Percentiles rank a stretch among this genome's conserved stretches.
Evolutionary conservation across 1,140 invertebrate genomes (phyloP).

Genomic region (Diabrotica undecimpunctata): DNA sequence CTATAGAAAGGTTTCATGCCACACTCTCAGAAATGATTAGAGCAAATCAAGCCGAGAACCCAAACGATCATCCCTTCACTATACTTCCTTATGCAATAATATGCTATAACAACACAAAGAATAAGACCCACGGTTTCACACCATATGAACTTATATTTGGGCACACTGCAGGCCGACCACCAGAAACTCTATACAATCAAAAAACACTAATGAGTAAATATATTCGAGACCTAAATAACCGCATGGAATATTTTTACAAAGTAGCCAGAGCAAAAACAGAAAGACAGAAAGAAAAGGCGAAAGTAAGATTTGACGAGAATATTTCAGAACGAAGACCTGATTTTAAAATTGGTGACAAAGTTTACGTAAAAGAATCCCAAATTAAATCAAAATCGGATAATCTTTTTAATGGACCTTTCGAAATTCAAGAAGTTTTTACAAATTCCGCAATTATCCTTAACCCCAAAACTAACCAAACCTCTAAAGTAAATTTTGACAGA

Average conservation of each 20-base stretch:
- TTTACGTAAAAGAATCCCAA: slow-evolving; percentile 25
- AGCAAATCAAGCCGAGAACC: slow-evolving; percentile 16
- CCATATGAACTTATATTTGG: slow-evolving; percentile 26
- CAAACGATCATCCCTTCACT: slow-evolving; percentile 24
- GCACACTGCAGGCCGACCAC: slow-evolving; percentile 20
- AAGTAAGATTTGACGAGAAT: slow-evolving; percentile 14
- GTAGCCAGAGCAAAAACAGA: slow-evolving; percentile 7
- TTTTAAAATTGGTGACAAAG: slow-evolving; percentile 14
- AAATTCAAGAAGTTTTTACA: slow-evolving; percentile 6
- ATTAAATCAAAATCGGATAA: slow-evolving; percentile 23
- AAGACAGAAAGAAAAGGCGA: slow-evolving; percentile 19
- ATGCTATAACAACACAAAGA: slow-evolving; percentile 26
- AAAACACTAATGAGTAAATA: slow-evolving; percentile 15
- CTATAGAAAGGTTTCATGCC: slow-evolving; percentile 29
- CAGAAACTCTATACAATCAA: slow-evolving; percentile 23
- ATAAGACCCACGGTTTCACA: slow-evolving; percentile 29
- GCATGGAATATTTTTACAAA: slow-evolving; percentile 21
- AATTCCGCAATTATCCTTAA: slow-evolving; percentile 3
- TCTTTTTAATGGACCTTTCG: slow-evolving; percentile 24
- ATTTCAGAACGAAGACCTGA: neutral
- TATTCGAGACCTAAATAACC: slow-evolving; percentile 22
- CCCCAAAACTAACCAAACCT: neutral
- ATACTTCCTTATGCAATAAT: slow-evolving; percentile 26
- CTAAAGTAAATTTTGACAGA: slow-evolving; percentile 7
- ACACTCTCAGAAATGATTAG: slow-evolving; percentile 27